Evolutionary conservation across 2,888 invertebrate genomes (phyloP).

Genomic region (Agonopterix subpropinquella): DNA sequence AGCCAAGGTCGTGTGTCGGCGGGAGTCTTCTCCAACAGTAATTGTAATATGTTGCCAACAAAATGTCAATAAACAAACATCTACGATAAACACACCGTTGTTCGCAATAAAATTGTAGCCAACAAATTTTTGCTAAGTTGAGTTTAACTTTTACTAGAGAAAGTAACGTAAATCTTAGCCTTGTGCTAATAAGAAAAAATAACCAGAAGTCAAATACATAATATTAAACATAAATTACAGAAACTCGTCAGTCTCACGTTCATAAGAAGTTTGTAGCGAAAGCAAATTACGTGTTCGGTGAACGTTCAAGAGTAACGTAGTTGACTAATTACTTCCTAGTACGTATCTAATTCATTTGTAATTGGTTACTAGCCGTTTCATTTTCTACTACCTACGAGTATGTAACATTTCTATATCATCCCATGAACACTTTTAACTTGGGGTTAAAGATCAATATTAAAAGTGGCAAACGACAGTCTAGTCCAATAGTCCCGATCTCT

Average conservation of each 20-base stretch:
- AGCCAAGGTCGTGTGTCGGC: constrained; percentile 23
- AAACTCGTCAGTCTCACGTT: constrained; percentile 10
- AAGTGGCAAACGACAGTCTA: constrained; percentile 5
- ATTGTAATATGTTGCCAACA: constrained; percentile 8
- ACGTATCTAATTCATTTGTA: constrained; percentile 7
- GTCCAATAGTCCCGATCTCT: constrained; percentile 16
- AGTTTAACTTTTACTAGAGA: no score
- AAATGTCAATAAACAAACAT: constrained; percentile 13
- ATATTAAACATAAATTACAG: constrained; percentile 1
- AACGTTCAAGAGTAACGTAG: constrained; percentile 31
- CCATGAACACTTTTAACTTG: no score
- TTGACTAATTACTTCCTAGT: constrained; percentile 35
- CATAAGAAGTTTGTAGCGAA: constrained; percentile 20
- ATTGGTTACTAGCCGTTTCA: constrained; percentile 8
- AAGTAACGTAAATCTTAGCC: not conserved
- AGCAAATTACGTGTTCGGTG: constrained; percentile 35
- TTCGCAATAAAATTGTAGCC: not conserved
- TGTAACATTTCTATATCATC: no score
- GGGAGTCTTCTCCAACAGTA: constrained; percentile 9
- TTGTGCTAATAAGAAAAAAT: not conserved
- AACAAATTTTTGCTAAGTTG: not conserved
- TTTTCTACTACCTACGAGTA: constrained; percentile 6
- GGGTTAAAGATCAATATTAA: not conserved
- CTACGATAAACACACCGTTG: not conserved
- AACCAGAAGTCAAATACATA: not conserved